Conservation (phyloP, 1,140 invertebrate genomes). For the Anoplophora glabripennis region DNA sequence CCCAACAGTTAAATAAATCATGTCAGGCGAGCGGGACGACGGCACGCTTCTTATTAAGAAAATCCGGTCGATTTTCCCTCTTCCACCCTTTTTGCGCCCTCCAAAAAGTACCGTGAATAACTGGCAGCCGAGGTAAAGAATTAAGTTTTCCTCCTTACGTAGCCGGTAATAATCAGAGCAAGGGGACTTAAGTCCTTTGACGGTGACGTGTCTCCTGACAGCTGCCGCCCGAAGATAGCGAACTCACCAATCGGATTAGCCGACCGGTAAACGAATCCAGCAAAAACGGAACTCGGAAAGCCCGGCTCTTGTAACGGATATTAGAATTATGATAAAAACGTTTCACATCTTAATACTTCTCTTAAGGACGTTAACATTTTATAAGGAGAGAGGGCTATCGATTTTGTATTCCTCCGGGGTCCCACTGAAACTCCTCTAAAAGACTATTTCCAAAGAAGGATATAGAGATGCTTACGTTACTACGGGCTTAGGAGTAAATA, state of each 20-base stretch:
- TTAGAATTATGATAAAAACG: slow-evolving; percentile 16
- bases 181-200: slow-evolving; percentile 1
- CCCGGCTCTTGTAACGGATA: slow-evolving; percentile 12
- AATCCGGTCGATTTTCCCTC: too few relatives aligned
- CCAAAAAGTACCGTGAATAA: too few relatives aligned
- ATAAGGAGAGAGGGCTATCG: background rate
- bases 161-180: background rate
- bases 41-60: too few relatives aligned
- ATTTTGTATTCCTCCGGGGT: background rate
- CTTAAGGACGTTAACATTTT: background rate
- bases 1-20: too few relatives aligned
- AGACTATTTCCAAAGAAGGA: too few relatives aligned
- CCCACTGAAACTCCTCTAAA: too few relatives aligned
- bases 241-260: slow-evolving; percentile 15
- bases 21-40: too few relatives aligned
- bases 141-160: slow-evolving; percentile 1
- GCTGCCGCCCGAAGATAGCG: slow-evolving; percentile 10
- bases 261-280: slow-evolving; percentile 14
- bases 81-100: too few relatives aligned
- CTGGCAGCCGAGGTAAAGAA: background rate
- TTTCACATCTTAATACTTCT: background rate
- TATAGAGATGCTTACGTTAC: too few relatives aligned
- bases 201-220: slow-evolving; percentile 9
- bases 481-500: too few relatives aligned
- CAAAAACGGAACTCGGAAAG: slow-evolving; percentile 12